Evolutionary conservation across 1,140 invertebrate genomes (phyloP).

Genomic region (Pentalonia nigronervosa): DNA sequence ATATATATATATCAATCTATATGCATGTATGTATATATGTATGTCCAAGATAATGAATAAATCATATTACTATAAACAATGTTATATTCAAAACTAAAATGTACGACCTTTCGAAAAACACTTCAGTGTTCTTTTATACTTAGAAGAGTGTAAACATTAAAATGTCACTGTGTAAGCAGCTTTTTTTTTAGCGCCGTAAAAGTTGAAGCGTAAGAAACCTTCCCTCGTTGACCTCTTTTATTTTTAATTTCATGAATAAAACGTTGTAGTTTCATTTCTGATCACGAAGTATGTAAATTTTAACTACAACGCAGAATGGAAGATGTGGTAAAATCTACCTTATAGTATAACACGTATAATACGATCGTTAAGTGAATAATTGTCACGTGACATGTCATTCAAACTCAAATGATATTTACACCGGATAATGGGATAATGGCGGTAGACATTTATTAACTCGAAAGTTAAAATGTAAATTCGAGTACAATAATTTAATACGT

Average conservation of each 20-base stretch:
- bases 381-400: constrained; percentile 35
- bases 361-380: constrained; percentile 44
- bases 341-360: neutral
- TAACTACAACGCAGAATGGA: neutral
- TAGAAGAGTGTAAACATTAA: neutral
- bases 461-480: neutral
- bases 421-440: constrained; percentile 7
- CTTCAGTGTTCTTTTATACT: neutral
- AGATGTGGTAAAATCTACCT: neutral
- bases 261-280: constrained; percentile 3
- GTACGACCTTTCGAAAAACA: neutral
- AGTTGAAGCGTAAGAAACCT: neutral
- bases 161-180: neutral
- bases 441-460: constrained; percentile 17
- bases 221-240: neutral
- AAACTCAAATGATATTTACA: constrained; percentile 24
- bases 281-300: constrained; percentile 47
- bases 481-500: neutral
- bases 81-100: neutral
- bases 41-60: neutral
- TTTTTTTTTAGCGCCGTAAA: neutral
- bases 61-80: neutral
- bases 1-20: too few relatives aligned
- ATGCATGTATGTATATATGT: too few relatives aligned
- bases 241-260: constrained; percentile 11